These are phyloP conservation scores for Wasmannia auropunctata DNA, from an alignment of 1,140 invertebrate genomes.

Conservation along the genomic window DNA sequence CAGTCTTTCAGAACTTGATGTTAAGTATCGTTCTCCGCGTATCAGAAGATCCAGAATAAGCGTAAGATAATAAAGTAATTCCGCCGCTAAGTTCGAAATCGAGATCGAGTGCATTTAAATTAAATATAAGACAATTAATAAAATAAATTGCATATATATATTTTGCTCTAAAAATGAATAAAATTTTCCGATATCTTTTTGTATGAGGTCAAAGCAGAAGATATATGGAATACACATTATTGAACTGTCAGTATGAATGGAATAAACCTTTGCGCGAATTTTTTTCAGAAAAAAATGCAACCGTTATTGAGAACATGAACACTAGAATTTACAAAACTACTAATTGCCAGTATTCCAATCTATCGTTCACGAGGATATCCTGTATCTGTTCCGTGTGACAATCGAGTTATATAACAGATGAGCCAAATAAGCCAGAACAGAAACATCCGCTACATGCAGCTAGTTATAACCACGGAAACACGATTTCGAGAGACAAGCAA, in stretches of 20 bases:
- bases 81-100: background rate
- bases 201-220: background rate
- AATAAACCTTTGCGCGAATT: background rate
- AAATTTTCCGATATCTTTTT: background rate
- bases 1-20: slow-evolving; percentile 15
- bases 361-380: slow-evolving; percentile 32
- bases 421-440: slow-evolving; percentile 50
- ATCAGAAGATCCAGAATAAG: slow-evolving; percentile 4
- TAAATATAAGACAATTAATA: background rate
- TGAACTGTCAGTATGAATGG: background rate
- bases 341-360: slow-evolving; percentile 41
- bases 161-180: background rate
- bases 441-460: slow-evolving; percentile 36
- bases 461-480: slow-evolving; percentile 41
- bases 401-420: slow-evolving; percentile 47
- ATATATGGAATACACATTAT: background rate
- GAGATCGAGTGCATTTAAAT: background rate
- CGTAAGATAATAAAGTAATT: slow-evolving; percentile 24
- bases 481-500: slow-evolving; percentile 53
- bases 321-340: slow-evolving; percentile 40
- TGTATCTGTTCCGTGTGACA: slow-evolving; percentile 32
- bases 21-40: slow-evolving; percentile 13
- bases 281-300: slow-evolving; percentile 2
- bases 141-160: background rate
- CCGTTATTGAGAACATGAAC: background rate